Base-by-base conservation (phyloP, 2,888 invertebrate genomes). In the Parnassius orleans region DNA sequence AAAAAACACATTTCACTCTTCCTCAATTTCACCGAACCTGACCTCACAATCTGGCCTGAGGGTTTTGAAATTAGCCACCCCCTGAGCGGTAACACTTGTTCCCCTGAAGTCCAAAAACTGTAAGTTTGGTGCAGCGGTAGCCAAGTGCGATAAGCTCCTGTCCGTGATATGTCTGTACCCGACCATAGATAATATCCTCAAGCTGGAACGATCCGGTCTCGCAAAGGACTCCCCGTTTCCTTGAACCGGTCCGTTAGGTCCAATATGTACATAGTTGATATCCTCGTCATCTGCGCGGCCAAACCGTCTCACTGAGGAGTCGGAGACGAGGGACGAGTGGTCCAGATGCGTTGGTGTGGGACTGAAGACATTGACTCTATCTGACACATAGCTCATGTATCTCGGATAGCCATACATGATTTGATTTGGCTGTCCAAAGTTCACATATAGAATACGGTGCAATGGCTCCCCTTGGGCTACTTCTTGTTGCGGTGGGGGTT, bases 131-230 rank as follows among this genome's bases (percentile, higher is more conserved):
- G 95, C 94, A 0, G 94, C 93, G 0, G 92, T 90, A 0, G 92
- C 92, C 57, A 95, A 78, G 76, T 95, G 95, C 12, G 82, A 78
- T 15, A 95, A 75, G 53, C 94, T 94, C 9, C 89, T 80, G 72
- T 95, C 93, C 0, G 95, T 95, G 0, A 95, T 93, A 61, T 87
- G 85, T 7, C 90, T 86, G 72, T 93, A 95, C 5, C 95, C 94
- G 1, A 93, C 93, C 7, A 92, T 84, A 3, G 90, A 88, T 0
- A 94, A 73, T 0, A 90, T 81, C 57, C 92, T 85, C 0, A 94
- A 75, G 15, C 81, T 87, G 1, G 93, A 92, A 62, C 92, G 78
- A 3, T 84, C 84, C 0, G 90, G 87, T 0, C 87, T 68, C 0
- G 72, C 67, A 0, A 72, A 72, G 0, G 68, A 51, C 0, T 68